These are phyloP conservation scores for Tribolium freemani DNA, from an alignment of 2,888 invertebrate genomes.

Conservation along the genomic window DNA sequence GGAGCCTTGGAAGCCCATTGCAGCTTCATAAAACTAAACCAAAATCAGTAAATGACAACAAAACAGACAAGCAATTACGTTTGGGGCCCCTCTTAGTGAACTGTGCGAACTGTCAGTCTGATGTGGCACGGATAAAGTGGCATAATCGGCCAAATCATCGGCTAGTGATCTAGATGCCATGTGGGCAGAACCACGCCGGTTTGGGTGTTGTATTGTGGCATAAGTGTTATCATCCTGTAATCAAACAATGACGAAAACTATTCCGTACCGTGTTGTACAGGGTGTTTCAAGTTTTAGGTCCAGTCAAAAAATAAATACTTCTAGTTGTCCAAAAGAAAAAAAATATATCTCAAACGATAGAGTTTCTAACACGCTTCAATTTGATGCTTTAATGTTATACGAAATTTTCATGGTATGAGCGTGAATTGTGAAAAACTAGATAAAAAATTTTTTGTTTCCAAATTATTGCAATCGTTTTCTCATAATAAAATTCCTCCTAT, in stretches of 20 bases:
- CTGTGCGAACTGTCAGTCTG: slow-evolving; percentile 68
- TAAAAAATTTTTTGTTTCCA: too few species aligned
- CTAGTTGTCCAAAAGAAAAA: too few species aligned
- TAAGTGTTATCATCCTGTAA: slow-evolving; percentile 82
- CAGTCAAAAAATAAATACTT: too few species aligned
- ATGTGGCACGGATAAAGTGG: slow-evolving; percentile 72
- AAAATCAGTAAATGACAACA: slow-evolving; percentile 15
- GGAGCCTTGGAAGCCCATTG: slow-evolving; percentile 78
- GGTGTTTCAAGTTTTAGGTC: too few species aligned
- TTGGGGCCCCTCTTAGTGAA: slow-evolving; percentile 71
- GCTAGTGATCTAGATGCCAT: slow-evolving; percentile 67
- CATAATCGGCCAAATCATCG: slow-evolving; percentile 75
- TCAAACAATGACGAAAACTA: background rate
- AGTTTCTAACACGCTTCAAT: too few species aligned
- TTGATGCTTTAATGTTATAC: too few species aligned
- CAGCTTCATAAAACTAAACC: slow-evolving; percentile 74
- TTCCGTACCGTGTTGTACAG: background rate
- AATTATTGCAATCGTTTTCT: too few species aligned
- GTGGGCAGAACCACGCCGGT: slow-evolving; percentile 68
- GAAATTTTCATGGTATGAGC: too few species aligned
- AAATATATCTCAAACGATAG: too few species aligned
- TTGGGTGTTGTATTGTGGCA: slow-evolving; percentile 82
- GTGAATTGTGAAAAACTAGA: too few species aligned
- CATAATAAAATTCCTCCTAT: too few species aligned
- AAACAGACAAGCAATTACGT: slow-evolving; percentile 64